These are phyloP conservation scores for Strigamia maritima DNA, from an alignment of 2,888 invertebrate species.

Conservation along the genomic window DNA sequence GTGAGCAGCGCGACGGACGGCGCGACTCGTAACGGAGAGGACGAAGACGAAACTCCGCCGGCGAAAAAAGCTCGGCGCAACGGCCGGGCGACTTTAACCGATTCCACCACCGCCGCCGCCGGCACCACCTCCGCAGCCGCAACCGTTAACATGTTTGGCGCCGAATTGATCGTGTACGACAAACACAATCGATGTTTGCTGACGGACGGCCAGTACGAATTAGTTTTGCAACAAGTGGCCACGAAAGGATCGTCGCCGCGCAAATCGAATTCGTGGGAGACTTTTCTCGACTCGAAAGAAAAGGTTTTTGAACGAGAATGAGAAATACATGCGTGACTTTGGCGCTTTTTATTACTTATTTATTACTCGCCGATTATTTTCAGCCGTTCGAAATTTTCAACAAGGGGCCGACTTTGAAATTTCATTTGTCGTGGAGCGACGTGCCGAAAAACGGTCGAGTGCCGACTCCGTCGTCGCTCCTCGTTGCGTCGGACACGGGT, in stretches of 20 bases:
- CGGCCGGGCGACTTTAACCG: neutral
- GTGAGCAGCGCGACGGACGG: conserved; percentile 56
- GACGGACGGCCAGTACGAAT: conserved; percentile 85
- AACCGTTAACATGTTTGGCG: conserved; percentile 48
- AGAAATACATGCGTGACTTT: no score
- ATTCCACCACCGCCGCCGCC: no score
- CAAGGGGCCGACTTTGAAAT: conserved; percentile 76
- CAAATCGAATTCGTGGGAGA: conserved; percentile 70
- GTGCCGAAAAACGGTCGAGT: conserved; percentile 38
- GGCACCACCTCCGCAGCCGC: no score
- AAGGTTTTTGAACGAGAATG: no score
- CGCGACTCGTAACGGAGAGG: conserved; percentile 47
- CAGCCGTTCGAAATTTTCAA: conserved; percentile 70
- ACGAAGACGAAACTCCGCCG: conserved; percentile 52
- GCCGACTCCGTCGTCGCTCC: conserved; percentile 36
- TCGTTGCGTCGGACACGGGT: no score
- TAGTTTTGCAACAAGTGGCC: conserved; percentile 71
- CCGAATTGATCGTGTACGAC: conserved; percentile 82
- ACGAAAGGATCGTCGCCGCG: conserved; percentile 62
- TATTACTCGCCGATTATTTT: conserved; percentile 48
- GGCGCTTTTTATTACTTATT: conserved; percentile 13
- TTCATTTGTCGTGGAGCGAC: conserved; percentile 76
- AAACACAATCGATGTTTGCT: conserved; percentile 81
- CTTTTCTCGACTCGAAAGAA: conserved; percentile 61
- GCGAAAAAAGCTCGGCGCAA: conserved; percentile 65